Percentiles rank a stretch among this genome's conserved stretches.
phyloP scores from a whole-genome alignment of 2,888 invertebrate genomes.

The Acleris literana region DNA sequence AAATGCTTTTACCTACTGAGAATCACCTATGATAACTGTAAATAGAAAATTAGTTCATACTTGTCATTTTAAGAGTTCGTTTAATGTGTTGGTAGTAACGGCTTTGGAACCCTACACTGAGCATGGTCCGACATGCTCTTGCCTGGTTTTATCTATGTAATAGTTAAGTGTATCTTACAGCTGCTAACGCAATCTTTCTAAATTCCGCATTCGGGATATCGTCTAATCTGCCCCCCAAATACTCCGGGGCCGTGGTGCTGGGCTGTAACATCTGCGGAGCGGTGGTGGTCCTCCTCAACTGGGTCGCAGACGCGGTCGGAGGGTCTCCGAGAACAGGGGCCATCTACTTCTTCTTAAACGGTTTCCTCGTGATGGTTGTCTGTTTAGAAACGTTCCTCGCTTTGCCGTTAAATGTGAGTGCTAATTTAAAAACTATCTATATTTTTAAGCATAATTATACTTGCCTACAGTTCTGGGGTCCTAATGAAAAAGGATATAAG shows the following conservation, averaged over 20 bases:
- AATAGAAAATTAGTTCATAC: too few species aligned
- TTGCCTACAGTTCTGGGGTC: too few species aligned
- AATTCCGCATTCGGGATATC: conserved; percentile 98
- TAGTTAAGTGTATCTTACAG: conserved; percentile 48
- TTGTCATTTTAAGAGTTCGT: too few species aligned
- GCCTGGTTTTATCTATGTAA: too few species aligned
- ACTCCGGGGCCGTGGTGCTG: conserved; percentile 97
- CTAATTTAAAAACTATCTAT: not conserved
- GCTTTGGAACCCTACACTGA: too few species aligned
- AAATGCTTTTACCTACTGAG: too few species aligned
- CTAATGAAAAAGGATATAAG: too few species aligned
- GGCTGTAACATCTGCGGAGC: conserved; percentile 97
- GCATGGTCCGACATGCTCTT: too few species aligned
- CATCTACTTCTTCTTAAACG: conserved; percentile 98
- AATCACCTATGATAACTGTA: too few species aligned
- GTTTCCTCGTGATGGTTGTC: conserved; percentile 93
- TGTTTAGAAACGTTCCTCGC: conserved; percentile 99
- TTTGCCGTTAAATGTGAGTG: conserved; percentile 94
- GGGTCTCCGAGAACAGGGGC: conserved; percentile 92
- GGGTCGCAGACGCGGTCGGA: conserved; percentile 86
- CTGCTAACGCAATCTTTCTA: conserved; percentile 94
- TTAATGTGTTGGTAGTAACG: too few species aligned
- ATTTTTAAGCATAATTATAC: too few species aligned
- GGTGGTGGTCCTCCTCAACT: conserved; percentile 90
- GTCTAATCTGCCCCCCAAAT: conserved; percentile 94